Base-by-base conservation (phyloP, 2,113 vertebrate genomes). In the Eulacestoma nigropectus region DNA sequence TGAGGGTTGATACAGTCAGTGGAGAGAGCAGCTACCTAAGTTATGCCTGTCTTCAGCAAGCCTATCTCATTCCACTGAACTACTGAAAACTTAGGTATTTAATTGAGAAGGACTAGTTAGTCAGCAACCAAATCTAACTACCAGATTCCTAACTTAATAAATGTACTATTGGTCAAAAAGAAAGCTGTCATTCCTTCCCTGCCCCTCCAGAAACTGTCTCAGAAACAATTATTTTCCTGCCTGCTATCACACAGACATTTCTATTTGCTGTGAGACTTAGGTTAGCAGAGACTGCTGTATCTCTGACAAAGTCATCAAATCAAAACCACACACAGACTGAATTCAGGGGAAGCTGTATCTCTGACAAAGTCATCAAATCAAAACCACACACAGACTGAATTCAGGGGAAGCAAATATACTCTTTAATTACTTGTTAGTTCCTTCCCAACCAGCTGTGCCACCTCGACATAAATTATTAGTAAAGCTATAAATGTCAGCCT, bases 401-500 rank as follows among this genome's bases (percentile, higher is more conserved):
- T 87, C 55, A 74, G 16, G 30, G 46, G 70, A 90, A 95, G 63
- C 6, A 91, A 94, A 93, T 62, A 50, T 68, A 81, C 75, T 93
- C 30, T 84, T 89, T 89, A 95, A 89, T 92, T 89, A 49, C 55
- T 89, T 94, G 55, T 77, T 95, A 94, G 35, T 80, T 96, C 74
- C 75, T 83, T 89, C 33, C 17, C 64, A 77, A 90, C 47, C 68
- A 87, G 70, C 74, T 91, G 84, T 70, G 90, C 70, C 41, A 76
- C 37, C 65, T 94, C 9, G 3, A 73, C 33, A 62, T 2, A 90
- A 81, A 79, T 73, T 85, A 85, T 91, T 93, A 83, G 16, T 65
- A 90, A 93, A 83, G 13, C 39, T 91, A 65, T 74, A 89, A 87
- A 93, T 73, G 53, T 69, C 79, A 89, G 33, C 52, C 56, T 57